Evolutionary conservation across 2,888 invertebrate species (phyloP).

Genomic region (Luperina nickerlii): DNA sequence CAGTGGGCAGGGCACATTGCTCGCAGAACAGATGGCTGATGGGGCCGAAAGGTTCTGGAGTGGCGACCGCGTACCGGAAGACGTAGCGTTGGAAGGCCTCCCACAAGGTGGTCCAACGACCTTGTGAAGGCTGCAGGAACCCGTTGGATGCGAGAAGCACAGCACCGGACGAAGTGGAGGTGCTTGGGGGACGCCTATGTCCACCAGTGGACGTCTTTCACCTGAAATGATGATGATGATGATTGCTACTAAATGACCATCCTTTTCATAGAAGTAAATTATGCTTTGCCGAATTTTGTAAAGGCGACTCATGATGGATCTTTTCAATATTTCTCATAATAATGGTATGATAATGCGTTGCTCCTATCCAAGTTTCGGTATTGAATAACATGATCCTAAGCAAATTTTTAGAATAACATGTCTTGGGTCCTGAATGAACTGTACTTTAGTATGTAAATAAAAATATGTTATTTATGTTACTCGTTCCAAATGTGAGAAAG

Average conservation of each 20-base stretch:
- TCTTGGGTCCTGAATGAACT: slow-evolving; percentile 13
- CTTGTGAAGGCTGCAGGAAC: too few relatives aligned
- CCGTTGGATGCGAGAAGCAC: too few relatives aligned
- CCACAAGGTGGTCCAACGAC: too few relatives aligned
- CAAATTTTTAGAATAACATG: slow-evolving; percentile 46
- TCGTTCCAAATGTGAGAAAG: not conserved
- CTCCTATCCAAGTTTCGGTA: slow-evolving; percentile 26
- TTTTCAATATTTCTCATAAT: slow-evolving; percentile 38
- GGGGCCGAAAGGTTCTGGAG: too few relatives aligned
- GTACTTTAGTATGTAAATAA: slow-evolving; percentile 12
- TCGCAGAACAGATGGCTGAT: too few relatives aligned
- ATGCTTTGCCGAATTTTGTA: slow-evolving; percentile 23
- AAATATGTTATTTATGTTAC: slow-evolving; percentile 20
- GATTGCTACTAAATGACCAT: not conserved
- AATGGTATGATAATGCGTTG: slow-evolving; percentile 27
- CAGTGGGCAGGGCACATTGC: too few relatives aligned
- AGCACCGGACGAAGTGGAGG: too few relatives aligned
- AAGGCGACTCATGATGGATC: slow-evolving; percentile 33
- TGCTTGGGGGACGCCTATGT: too few relatives aligned
- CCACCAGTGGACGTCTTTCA: too few relatives aligned
- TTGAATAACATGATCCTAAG: slow-evolving; percentile 39
- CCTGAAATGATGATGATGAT: too few relatives aligned
- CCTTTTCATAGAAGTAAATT: slow-evolving; percentile 41
- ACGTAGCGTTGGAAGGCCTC: too few relatives aligned
- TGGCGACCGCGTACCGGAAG: too few relatives aligned